Evolutionary conservation across 2,113 vertebrate genomes (phyloP).

Genomic region (Bostrychus sinensis): DNA sequence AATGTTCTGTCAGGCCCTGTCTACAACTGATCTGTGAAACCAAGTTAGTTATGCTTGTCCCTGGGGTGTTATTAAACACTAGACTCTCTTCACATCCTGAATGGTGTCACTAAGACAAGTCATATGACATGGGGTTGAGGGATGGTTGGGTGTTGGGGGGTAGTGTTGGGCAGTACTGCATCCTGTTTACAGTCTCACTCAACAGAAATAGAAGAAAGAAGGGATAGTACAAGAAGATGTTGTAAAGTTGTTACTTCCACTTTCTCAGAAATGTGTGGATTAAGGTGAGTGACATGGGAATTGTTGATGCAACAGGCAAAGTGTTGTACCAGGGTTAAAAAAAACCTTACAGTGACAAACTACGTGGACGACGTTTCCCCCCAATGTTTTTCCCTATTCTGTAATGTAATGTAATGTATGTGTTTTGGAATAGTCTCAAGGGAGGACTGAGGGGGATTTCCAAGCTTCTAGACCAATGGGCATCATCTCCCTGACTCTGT

Average conservation of each 20-base stretch:
- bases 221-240: slow-evolving; percentile 20
- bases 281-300: slow-evolving; percentile 3
- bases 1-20: slow-evolving; percentile 20
- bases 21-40: slow-evolving; percentile 32
- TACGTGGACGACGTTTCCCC: not conserved
- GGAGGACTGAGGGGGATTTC: slow-evolving; percentile 60
- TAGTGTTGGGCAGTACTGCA: slow-evolving; percentile 49
- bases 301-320: slow-evolving; percentile 50
- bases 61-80: slow-evolving; percentile 9
- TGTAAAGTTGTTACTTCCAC: slow-evolving; percentile 44
- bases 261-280: slow-evolving; percentile 15
- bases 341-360: not conserved
- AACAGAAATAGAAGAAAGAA: slow-evolving; percentile 50
- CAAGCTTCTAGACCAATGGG: slow-evolving; percentile 60
- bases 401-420: slow-evolving; percentile 23
- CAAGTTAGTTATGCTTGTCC: slow-evolving; percentile 19
- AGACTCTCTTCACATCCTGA: slow-evolving; percentile 16
- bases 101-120: slow-evolving; percentile 47
- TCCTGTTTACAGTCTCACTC: slow-evolving; percentile 71
- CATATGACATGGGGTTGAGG: slow-evolving; percentile 41
- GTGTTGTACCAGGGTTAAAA: not conserved
- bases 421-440: slow-evolving; percentile 28
- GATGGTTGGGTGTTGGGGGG: slow-evolving; percentile 26
- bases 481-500: slow-evolving; percentile 52
- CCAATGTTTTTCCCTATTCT: slow-evolving; percentile 1